A percentile compares a stretch with the other conserved stretches of the same genome.
Evolutionary conservation across 2,797 vertebrate genomes (phyloP).

Genomic region (Poeciliopsis turneri): DNA sequence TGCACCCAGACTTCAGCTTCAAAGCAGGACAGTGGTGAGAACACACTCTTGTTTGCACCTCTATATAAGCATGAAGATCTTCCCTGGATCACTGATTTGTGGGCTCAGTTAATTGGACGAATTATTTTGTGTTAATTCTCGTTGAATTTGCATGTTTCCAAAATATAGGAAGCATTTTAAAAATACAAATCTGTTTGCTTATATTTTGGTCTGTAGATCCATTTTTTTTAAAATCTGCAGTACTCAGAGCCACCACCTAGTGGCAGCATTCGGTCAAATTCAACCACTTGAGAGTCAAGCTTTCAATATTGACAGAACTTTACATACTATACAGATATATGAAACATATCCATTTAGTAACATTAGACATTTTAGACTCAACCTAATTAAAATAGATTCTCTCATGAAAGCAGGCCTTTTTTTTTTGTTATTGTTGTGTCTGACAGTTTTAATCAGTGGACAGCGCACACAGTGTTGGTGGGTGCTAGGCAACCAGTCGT

Average conservation of each 20-base stretch:
- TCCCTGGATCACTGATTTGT: not conserved
- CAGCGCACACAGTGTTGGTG: conserved; percentile 57
- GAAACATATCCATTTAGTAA: not conserved
- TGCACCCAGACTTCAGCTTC: conserved; percentile 90
- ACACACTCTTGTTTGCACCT: not conserved
- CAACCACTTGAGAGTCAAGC: not conserved
- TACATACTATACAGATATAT: not conserved
- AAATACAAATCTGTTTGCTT: not conserved
- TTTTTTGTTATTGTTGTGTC: conserved; percentile 15
- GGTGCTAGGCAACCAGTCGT: conserved; percentile 60
- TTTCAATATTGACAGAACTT: conserved; percentile 11
- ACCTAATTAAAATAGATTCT: conserved; percentile 12
- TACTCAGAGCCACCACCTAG: conserved; percentile 45
- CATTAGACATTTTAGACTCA: not conserved
- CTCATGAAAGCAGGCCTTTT: conserved; percentile 4
- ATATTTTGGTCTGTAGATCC: not conserved
- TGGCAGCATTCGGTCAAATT: conserved; percentile 34
- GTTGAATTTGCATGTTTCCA: not conserved
- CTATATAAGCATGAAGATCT: not conserved
- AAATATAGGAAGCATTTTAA: not conserved
- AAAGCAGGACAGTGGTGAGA: conserved; percentile 98
- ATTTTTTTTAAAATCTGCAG: not conserved
- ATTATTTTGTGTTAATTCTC: not conserved
- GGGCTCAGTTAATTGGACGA: not conserved
- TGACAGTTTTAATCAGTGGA: conserved; percentile 54